These are phyloP conservation scores for Tauraco erythrolophus DNA, from an alignment of 2,113 vertebrate genomes.

Conservation along the genomic window DNA sequence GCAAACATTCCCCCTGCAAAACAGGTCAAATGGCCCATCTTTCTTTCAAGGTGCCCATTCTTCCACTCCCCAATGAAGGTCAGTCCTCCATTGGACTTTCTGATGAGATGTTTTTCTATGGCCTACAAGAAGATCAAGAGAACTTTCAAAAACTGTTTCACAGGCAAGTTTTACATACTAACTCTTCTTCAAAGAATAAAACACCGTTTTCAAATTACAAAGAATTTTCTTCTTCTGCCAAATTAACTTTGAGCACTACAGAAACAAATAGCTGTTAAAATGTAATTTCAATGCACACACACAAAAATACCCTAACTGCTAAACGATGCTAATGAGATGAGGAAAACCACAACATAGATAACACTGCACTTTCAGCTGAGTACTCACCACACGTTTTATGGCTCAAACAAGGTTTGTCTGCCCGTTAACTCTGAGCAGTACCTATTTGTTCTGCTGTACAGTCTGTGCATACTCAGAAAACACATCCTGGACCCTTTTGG, in stretches of 20 bases:
- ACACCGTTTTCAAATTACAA: background rate
- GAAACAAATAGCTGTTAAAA: background rate
- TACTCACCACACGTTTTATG: background rate
- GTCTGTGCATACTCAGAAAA: background rate
- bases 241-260: background rate
- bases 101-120: slow-evolving; percentile 95
- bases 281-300: background rate
- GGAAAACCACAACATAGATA: background rate
- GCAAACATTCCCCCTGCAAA: slow-evolving; percentile 99
- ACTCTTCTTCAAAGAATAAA: background rate
- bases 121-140: slow-evolving; percentile 79
- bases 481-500: background rate
- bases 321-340: background rate
- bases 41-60: slow-evolving; percentile 96
- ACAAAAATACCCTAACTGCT: background rate
- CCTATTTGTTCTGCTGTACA: background rate
- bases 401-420: background rate
- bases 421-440: background rate
- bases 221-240: background rate
- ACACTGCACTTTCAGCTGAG: background rate
- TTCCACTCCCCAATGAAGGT: slow-evolving; percentile 99
- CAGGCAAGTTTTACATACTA: background rate
- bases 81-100: slow-evolving; percentile 94
- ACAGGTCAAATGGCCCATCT: slow-evolving; percentile 98
- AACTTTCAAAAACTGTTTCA: slow-evolving; percentile 17